Evolutionary conservation across 2,113 vertebrate species (phyloP), one percentile per base, ranked within the genome.

Genomic region (Tapirus terrestris): DNA sequence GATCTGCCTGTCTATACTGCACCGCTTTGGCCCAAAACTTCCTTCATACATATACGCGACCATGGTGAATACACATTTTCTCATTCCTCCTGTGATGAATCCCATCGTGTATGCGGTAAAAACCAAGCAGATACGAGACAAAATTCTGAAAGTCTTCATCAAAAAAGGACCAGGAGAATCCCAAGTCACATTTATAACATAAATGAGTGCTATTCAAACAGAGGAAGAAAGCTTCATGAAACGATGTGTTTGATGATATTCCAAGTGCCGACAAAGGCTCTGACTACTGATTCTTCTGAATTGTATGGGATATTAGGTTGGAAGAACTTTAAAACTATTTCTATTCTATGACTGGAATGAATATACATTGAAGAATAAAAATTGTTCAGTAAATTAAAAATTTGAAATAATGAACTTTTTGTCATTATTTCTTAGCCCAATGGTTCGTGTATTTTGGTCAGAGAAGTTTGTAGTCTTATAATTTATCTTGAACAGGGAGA

Each of bases 31-130:
- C 6, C 95, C 94, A 0, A 83, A 43, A 13, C 86, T 97, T 70
- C 75, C 97, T 0, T 85, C 95, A 48, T 29, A 81, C 6, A 8
- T 97, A 25, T 98, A 97, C 6, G 88, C 97, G 36, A 70, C 79
- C n/a, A 18, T 98, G 36, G 97, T 98, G n/a, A 98, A 98, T 51
- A 67, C 98, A 92, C 97, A 98, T 39, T 97, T 98, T 23, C 70
- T 98, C 70, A 72, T 98, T 20, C 97, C 98, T 25, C 96, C 98
- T 45, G 93, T 98, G 53, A 96, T 98, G 90, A 98, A 98, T 8
- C 97, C 92, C 25, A 91, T 98, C 13, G 94, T 98, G 6, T 98
- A 98, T 75, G 96, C 96, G 23, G 87, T 82, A 10, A 97, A 97
- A 92, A 97, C 95, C 36, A 97, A 94, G 25, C 68, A 96, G 60